Conservation (phyloP, 2,113 vertebrate genomes). For the Natator depressus region DNA sequence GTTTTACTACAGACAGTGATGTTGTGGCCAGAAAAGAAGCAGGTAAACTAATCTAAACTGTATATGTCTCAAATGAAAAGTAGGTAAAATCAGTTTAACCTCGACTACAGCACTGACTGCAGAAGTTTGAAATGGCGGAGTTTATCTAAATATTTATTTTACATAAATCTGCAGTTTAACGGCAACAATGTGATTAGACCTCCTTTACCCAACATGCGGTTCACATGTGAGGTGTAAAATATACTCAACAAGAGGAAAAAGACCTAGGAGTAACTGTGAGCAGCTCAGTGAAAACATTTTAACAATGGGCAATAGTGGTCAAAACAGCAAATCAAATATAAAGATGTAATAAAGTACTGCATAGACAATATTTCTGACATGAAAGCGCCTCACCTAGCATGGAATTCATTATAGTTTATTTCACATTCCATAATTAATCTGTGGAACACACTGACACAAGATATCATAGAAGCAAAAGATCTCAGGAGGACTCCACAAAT, state of each 20-base stretch:
- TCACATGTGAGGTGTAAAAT: background rate
- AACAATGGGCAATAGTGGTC: background rate
- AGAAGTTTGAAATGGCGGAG: background rate
- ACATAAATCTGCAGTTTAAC: background rate
- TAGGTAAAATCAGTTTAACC: background rate
- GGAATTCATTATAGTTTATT: background rate
- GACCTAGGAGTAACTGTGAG: background rate
- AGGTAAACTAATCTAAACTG: background rate
- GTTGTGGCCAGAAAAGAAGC: background rate
- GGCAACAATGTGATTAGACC: background rate
- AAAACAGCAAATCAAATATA: background rate
- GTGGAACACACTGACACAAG: background rate
- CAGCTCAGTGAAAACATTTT: background rate
- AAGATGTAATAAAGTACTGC: background rate
- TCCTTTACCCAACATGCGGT: background rate
- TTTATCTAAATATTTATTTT: background rate
- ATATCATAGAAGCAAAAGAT: background rate
- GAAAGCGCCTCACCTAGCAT: background rate
- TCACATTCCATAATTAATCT: background rate
- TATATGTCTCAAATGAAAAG: background rate
- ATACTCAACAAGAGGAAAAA: background rate
- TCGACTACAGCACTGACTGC: background rate
- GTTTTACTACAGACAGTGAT: background rate
- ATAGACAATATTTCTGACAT: background rate
- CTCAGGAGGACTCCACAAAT: background rate